Evolutionary conservation across 2,113 vertebrate genomes (phyloP).

Genomic region (Lasiurus borealis): DNA sequence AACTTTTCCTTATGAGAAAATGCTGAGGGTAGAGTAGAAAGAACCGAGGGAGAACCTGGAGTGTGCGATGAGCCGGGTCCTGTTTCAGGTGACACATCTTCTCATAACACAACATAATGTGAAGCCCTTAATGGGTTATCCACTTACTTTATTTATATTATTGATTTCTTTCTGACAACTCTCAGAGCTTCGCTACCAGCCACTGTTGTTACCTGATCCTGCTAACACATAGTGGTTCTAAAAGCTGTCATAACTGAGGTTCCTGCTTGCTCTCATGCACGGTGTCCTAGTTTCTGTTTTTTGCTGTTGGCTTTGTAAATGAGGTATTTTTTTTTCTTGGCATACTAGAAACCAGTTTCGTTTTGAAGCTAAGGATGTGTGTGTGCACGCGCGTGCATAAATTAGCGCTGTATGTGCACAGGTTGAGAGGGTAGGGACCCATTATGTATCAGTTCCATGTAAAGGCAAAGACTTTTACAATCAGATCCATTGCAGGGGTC

Average conservation of each 20-base stretch:
- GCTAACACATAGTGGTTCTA: background rate
- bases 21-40: background rate
- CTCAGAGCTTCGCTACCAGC: background rate
- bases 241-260: background rate
- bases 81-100: background rate
- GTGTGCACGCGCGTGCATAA: background rate
- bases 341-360: background rate
- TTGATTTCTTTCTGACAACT: slow-evolving; percentile 17
- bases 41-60: background rate
- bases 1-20: background rate
- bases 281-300: background rate
- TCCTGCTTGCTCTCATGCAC: background rate
- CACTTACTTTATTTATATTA: background rate
- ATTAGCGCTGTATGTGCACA: background rate
- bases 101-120: background rate
- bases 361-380: background rate
- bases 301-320: background rate
- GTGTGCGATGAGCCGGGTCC: background rate
- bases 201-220: background rate
- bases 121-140: background rate
- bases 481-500: background rate
- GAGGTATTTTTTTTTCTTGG: background rate
- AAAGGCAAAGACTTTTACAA: background rate
- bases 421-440: background rate
- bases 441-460: background rate